Evolutionary conservation across 1,140 invertebrate species (phyloP).

Genomic region (Diorhabda sublineata): DNA sequence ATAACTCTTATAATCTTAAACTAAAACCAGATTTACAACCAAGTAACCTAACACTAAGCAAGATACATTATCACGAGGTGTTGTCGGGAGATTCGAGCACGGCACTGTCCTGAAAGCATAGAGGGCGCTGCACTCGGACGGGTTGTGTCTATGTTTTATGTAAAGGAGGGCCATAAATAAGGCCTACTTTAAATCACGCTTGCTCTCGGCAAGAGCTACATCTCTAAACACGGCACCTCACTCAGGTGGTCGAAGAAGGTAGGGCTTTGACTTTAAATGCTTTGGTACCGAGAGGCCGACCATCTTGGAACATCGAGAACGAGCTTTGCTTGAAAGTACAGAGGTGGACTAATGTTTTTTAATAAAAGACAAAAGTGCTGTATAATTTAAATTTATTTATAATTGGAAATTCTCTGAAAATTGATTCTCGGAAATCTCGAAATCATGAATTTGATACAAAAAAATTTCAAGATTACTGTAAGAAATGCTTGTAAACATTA

Average conservation of each 20-base stretch:
- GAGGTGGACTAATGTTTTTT: neutral
- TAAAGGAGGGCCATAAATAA: slow-evolving; percentile 44
- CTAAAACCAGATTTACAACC: neutral
- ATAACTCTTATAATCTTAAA: neutral
- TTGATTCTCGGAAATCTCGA: too few relatives aligned
- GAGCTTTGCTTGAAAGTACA: slow-evolving; percentile 9
- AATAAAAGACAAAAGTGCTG: too few relatives aligned
- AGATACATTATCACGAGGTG: neutral
- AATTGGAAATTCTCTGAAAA: too few relatives aligned
- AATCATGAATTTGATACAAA: too few relatives aligned
- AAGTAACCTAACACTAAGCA: neutral
- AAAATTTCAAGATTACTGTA: too few relatives aligned
- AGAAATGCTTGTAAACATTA: too few relatives aligned
- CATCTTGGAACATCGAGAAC: slow-evolving; percentile 4
- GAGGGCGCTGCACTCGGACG: slow-evolving; percentile 40
- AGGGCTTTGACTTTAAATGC: slow-evolving; percentile 24
- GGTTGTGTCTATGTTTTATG: slow-evolving; percentile 44
- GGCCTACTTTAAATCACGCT: slow-evolving; percentile 44
- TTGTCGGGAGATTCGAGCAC: slow-evolving; percentile 16
- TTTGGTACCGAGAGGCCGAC: slow-evolving; percentile 10
- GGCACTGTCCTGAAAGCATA: slow-evolving; percentile 29
- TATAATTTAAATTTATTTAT: too few relatives aligned
- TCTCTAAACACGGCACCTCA: slow-evolving; percentile 41
- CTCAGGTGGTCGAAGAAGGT: slow-evolving; percentile 40
- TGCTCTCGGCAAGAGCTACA: slow-evolving; percentile 40